Base-by-base conservation (phyloP, 2,113 vertebrate genomes). In the Campylomormyrus numenius region DNA sequence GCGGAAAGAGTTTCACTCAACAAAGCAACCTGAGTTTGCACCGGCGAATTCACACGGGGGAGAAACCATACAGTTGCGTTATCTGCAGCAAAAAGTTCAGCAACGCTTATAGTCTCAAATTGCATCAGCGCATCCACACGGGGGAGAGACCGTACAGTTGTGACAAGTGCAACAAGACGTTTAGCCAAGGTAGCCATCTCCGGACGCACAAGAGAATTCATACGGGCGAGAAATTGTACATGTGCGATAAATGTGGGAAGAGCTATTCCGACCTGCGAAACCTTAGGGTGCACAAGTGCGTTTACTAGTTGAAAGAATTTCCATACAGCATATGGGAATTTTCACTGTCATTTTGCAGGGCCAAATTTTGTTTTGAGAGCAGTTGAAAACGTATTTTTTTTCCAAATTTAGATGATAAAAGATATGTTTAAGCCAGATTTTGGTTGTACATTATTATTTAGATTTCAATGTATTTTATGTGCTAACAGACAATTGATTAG, bases 1-100 rank as follows among this genome's bases (percentile, higher is more conserved):
- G 94, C 0, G 91, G 84, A 0, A 94, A 93, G 42, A 92, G 80
- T 89, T 95, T 95, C 93, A 92, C 91, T 53, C 92, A 91, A 70
- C 93, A 93, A 9, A 92, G 93, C 89, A 93, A 93, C 21, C 94
- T 94, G 0, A 91, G 91, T 77, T 0, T 85, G 0, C 94, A 94
- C 92, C 31, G 6, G 31, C 1, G 31, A n/a, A 89, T 87, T 1
- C 94, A 95, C 90, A 90, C 93, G 0, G 91, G 90, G 2, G 90
- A 92, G 80, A 83, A 83, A 42, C 88, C 88, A 11, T 89, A 89
- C 88, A n/a, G 49, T 13, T 89, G 88, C 11, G 35, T 53, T 10
- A 35, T 53, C 31, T 89, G 88, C 21, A 49, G 31, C 8, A 89
- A 89, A 50, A 89, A 52, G 50, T 89, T 89, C 50, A 89, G 80